Evolutionary conservation across 2,113 vertebrate genomes (phyloP).

Genomic region (Lontra canadensis): DNA sequence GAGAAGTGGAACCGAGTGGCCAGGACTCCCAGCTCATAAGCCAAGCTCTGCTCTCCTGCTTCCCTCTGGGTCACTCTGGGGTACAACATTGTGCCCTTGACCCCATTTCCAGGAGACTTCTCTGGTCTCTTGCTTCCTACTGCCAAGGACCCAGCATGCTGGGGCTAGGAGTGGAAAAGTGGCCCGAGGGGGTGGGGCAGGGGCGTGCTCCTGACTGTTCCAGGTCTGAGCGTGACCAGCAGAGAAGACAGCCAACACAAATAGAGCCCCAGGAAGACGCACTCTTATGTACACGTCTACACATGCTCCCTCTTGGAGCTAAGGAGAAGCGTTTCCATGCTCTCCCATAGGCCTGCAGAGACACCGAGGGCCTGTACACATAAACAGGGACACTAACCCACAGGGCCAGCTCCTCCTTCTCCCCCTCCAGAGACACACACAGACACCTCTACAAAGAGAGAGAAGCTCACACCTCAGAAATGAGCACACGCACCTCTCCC

Average conservation of each 20-base stretch:
- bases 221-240: conserved; percentile 40
- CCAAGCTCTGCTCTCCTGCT: not conserved
- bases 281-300: not conserved
- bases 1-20: not conserved
- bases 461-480: conserved; percentile 5
- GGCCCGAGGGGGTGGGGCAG: not conserved
- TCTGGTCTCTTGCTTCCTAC: not conserved
- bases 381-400: not conserved
- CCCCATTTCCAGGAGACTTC: not conserved
- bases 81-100: not conserved
- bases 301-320: not conserved
- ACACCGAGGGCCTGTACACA: not conserved
- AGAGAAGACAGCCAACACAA: conserved; percentile 37
- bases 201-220: not conserved
- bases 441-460: not conserved
- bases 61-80: not conserved
- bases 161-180: conserved; percentile 23
- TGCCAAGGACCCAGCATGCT: not conserved
- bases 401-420: not conserved
- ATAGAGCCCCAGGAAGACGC: conserved; percentile 39
- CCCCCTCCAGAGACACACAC: not conserved
- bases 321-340: not conserved
- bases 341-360: not conserved
- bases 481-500: not conserved
- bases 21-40: not conserved